phyloP scores from a whole-genome alignment of 2,888 invertebrate species.

The Schizaphis graminum region DNA sequence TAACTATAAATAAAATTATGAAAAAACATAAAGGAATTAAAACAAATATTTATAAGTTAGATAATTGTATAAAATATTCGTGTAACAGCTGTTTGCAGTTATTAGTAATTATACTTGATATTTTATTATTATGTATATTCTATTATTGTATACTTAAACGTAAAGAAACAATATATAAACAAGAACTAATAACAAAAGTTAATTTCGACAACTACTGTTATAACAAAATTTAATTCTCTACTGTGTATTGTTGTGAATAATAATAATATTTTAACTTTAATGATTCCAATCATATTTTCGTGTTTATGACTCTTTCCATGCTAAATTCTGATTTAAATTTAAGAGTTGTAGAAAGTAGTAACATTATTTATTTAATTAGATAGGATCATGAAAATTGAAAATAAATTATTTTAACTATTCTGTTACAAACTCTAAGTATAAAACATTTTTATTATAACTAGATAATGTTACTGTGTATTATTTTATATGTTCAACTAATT shows the following conservation, averaged over 20 bases:
- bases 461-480: background rate
- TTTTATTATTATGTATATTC: background rate
- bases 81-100: background rate
- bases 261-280: background rate
- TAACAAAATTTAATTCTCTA: background rate
- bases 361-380: background rate
- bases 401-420: constrained; percentile 4
- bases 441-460: background rate
- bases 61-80: background rate
- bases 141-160: background rate
- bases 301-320: background rate
- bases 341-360: background rate
- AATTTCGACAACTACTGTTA: background rate
- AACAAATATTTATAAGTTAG: background rate
- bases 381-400: background rate
- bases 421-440: background rate
- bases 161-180: background rate
- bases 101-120: background rate
- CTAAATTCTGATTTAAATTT: background rate
- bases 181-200: background rate
- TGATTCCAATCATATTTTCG: background rate
- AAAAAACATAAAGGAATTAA: background rate
- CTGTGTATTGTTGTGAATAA: constrained; percentile 2
- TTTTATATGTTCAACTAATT: background rate
- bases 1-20: background rate